Conservation (phyloP, 2,888 invertebrate species). For the Athripsodes cinereus region DNA sequence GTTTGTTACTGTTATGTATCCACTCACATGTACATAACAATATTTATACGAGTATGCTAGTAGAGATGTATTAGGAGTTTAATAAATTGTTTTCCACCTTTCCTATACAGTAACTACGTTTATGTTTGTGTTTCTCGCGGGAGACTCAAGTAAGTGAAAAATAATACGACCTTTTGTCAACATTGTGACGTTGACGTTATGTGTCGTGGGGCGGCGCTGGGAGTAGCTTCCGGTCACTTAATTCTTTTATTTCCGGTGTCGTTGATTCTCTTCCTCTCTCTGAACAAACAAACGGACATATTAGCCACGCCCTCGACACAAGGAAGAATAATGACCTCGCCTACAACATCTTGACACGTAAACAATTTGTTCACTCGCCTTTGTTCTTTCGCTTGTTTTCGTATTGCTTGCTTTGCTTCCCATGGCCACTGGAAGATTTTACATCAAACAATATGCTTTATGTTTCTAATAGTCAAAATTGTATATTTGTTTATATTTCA, state of each 20-base stretch:
- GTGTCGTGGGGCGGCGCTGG: neutral
- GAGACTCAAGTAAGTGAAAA: neutral
- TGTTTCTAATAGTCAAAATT: no score
- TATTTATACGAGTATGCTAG: no score
- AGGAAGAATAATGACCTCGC: neutral
- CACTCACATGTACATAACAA: no score
- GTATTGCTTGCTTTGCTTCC: no score
- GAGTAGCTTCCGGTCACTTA: constrained; percentile 12
- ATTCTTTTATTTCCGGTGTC: constrained; percentile 9
- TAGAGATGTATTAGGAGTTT: no score
- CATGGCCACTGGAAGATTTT: no score
- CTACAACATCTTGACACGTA: neutral
- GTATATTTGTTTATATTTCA: no score
- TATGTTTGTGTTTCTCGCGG: neutral
- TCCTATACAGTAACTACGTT: no score
- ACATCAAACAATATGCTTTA: no score
- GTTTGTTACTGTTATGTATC: no score
- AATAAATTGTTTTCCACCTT: no score
- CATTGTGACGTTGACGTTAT: neutral
- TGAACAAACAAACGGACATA: neutral
- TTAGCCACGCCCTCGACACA: neutral
- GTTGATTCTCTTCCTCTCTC: neutral
- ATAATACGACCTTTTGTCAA: constrained; percentile 1
- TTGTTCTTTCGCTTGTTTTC: neutral
- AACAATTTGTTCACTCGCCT: neutral